Evolutionary conservation across 2,888 invertebrate species (phyloP).

Genomic region (Drosophila pegasa): DNA sequence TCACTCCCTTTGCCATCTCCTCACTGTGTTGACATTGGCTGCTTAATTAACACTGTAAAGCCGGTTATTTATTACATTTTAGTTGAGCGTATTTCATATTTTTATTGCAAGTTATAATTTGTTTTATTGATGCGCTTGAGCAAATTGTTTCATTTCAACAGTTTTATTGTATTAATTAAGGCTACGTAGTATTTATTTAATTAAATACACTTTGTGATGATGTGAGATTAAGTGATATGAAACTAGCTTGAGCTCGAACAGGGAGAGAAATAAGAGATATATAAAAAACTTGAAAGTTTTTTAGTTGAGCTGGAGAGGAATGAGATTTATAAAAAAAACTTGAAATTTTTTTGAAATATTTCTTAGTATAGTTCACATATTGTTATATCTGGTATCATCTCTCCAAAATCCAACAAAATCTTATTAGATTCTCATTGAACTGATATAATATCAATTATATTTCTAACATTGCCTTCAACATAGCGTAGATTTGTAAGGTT

Average conservation of each 20-base stretch:
- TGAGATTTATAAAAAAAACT: neutral
- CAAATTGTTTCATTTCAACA: conserved; percentile 14
- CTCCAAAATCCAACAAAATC: neutral
- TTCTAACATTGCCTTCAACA: too few relatives aligned
- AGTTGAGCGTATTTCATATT: conserved; percentile 9
- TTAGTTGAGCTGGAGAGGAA: neutral
- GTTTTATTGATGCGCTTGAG: conserved; percentile 8
- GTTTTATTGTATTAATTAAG: conserved; percentile 1
- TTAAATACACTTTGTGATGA: neutral
- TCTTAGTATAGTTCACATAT: too few relatives aligned
- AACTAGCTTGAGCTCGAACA: neutral
- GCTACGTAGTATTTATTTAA: neutral
- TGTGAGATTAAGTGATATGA: neutral
- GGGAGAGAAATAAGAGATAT: neutral
- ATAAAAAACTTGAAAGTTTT: neutral
- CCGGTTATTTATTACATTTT: conserved; percentile 30
- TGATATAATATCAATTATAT: too few relatives aligned
- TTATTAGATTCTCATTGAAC: too few relatives aligned
- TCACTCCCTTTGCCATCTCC: neutral
- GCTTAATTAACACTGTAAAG: conserved; percentile 16
- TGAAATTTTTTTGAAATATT: too few relatives aligned
- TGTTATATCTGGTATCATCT: too few relatives aligned
- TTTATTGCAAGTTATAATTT: conserved; percentile 1
- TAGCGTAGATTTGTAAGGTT: neutral
- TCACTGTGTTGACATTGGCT: conserved; percentile 29